Conservation (phyloP, 2,113 vertebrate species). For the Lepus timidus region DNA sequence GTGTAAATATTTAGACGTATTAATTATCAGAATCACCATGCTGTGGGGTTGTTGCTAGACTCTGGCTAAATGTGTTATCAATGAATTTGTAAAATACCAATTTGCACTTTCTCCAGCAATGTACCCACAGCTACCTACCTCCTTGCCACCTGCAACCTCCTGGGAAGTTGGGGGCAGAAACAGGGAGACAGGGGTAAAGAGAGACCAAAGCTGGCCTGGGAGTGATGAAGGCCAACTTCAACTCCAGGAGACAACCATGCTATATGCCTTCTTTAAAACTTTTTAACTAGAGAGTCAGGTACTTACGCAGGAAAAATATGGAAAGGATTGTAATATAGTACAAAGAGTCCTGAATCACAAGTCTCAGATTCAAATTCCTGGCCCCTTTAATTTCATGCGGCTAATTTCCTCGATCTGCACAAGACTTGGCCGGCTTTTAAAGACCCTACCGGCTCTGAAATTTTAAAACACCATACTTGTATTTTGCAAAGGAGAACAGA, state of each 20-base stretch:
- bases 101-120: background rate
- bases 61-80: background rate
- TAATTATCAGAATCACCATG: background rate
- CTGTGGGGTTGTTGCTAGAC: background rate
- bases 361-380: background rate
- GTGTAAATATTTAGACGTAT: slow-evolving; percentile 6
- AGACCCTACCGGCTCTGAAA: background rate
- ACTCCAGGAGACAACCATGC: no score
- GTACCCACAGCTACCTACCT: background rate
- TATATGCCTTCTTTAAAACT: no score
- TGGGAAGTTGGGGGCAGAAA: no score
- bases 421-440: background rate
- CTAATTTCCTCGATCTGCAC: background rate
- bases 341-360: background rate
- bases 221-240: accelerated
- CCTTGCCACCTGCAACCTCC: no score
- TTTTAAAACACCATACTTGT: background rate
- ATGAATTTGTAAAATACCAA: background rate
- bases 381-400: background rate
- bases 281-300: background rate
- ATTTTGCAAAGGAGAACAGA: slow-evolving; percentile 12
- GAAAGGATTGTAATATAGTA: background rate
- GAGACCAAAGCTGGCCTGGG: no score
- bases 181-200: no score
- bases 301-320: background rate